A percentile compares a stretch with the other conserved stretches of the same genome.
These are phyloP conservation scores for Eugnorisma glareosa DNA, from an alignment of 2,888 invertebrate genomes.

Conservation along the genomic window DNA sequence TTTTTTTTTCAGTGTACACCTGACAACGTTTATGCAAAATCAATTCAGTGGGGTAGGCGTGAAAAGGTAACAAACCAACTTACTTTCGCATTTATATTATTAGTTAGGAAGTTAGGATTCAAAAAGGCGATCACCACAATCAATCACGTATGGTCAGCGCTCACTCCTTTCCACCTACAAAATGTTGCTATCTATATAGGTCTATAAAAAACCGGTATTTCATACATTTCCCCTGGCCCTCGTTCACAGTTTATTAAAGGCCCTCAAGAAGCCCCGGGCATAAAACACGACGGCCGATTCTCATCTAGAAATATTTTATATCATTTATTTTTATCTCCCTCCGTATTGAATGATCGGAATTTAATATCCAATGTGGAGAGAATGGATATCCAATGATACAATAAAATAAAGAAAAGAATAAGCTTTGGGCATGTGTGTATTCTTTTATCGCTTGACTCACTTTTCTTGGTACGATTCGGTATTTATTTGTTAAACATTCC, in stretches of 20 bases:
- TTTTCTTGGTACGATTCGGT: not conserved
- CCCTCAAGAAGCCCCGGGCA: constrained; percentile 20
- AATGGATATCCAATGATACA: constrained; percentile 53
- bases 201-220: constrained; percentile 36
- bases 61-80: too few relatives aligned
- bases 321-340: constrained; percentile 55
- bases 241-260: constrained; percentile 62
- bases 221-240: constrained; percentile 26
- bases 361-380: constrained; percentile 61
- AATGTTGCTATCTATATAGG: constrained; percentile 18
- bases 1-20: too few relatives aligned
- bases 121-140: constrained; percentile 7
- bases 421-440: constrained; percentile 20
- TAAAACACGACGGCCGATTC: constrained; percentile 41
- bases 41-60: too few relatives aligned
- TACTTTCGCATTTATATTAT: too few relatives aligned
- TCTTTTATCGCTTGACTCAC: constrained; percentile 23
- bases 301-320: constrained; percentile 53
- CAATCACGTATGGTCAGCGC: not conserved
- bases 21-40: too few relatives aligned
- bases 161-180: not conserved
- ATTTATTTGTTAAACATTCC: constrained; percentile 32
- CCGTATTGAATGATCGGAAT: constrained; percentile 61
- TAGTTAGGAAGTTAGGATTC: too few relatives aligned
- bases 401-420: constrained; percentile 56